Conservation (phyloP, 2,797 vertebrate species). For the Chaetodon trifasciatus region DNA sequence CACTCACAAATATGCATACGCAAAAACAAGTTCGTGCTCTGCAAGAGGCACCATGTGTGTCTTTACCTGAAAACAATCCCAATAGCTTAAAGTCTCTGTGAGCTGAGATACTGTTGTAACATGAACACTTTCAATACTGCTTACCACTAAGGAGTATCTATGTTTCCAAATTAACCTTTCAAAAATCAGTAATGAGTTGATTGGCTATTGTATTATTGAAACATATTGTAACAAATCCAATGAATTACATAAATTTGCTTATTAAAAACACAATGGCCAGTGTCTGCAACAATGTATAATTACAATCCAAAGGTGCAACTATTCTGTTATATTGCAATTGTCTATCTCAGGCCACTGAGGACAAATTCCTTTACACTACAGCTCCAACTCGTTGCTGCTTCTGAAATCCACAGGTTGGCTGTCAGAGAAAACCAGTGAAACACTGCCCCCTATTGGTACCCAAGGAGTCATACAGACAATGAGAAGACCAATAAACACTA, state of each 20-base stretch:
- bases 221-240: not conserved
- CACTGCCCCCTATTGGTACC: slow-evolving; percentile 77
- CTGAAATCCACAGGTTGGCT: slow-evolving; percentile 41
- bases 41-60: slow-evolving; percentile 24
- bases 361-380: slow-evolving; percentile 64
- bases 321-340: slow-evolving; percentile 10
- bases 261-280: not conserved
- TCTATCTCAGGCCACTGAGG: slow-evolving; percentile 1
- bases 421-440: slow-evolving; percentile 56
- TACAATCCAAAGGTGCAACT: not conserved
- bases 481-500: not conserved
- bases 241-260: not conserved
- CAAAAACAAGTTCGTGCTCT: slow-evolving; percentile 39
- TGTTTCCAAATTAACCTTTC: not conserved
- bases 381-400: not conserved
- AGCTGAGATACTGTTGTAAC: not conserved
- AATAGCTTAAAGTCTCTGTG: not conserved
- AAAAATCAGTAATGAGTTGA: slow-evolving; percentile 2
- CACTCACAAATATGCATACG: slow-evolving; percentile 52
- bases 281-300: not conserved
- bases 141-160: not conserved
- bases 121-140: not conserved
- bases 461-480: slow-evolving; percentile 1
- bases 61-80: slow-evolving; percentile 19
- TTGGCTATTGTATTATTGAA: not conserved